A percentile compares a stretch with the other conserved stretches of the same genome.
Evolutionary conservation across 2,888 invertebrate genomes (phyloP).

Genomic region (Spilosoma lubricipeda): DNA sequence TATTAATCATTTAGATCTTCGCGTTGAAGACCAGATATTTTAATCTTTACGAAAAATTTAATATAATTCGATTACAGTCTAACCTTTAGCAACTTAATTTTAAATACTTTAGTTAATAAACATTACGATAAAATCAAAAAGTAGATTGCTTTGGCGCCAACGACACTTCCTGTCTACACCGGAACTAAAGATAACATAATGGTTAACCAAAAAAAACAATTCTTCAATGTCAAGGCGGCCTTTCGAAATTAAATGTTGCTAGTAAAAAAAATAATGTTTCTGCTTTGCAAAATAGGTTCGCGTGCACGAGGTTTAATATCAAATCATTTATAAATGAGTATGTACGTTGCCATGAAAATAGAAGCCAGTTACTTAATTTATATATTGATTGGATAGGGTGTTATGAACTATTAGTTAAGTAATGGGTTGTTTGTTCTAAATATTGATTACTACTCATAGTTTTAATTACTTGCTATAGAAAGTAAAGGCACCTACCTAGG

Average conservation of each 20-base stretch:
- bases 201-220: neutral
- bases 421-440: neutral
- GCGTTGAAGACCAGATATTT: neutral
- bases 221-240: slow-evolving; percentile 18
- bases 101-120: neutral
- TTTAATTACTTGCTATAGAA: neutral
- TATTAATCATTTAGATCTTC: too few species aligned
- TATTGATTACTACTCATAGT: neutral
- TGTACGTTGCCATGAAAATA: neutral
- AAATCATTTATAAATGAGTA: neutral
- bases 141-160: slow-evolving; percentile 11
- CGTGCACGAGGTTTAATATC: neutral
- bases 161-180: slow-evolving; percentile 16
- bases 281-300: neutral
- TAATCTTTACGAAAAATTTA: neutral
- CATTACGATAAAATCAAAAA: neutral
- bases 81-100: neutral
- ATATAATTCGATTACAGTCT: neutral
- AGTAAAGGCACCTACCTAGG: too few species aligned
- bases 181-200: slow-evolving; percentile 20
- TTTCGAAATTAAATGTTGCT: slow-evolving; percentile 15
- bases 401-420: neutral
- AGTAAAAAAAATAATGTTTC: neutral
- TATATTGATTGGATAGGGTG: neutral
- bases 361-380: neutral